Evolutionary conservation across 2,113 vertebrate species (phyloP).

Genomic region (Brachirus orientalis): DNA sequence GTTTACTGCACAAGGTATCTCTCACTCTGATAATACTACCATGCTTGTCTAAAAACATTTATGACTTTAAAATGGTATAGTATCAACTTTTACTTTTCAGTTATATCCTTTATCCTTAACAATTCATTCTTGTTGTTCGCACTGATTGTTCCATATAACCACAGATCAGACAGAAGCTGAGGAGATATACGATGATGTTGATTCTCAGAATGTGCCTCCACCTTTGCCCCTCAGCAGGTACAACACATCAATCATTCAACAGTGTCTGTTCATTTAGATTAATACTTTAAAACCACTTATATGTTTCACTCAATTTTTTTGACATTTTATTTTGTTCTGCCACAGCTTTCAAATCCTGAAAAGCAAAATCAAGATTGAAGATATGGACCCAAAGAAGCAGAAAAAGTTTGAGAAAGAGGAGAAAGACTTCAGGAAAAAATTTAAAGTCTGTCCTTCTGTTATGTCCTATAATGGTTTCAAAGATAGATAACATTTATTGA

Average conservation of each 20-base stretch:
- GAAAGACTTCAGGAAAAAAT: slow-evolving; percentile 93
- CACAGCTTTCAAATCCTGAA: slow-evolving; percentile 63
- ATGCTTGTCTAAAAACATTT: too few species aligned
- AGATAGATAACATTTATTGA: too few species aligned
- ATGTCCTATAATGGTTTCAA: too few species aligned
- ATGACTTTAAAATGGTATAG: too few species aligned
- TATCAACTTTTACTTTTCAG: too few species aligned
- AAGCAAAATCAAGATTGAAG: slow-evolving; percentile 59
- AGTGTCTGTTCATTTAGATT: too few species aligned
- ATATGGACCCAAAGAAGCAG: slow-evolving; percentile 81
- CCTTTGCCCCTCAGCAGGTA: slow-evolving; percentile 79
- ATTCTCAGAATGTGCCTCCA: slow-evolving; percentile 78
- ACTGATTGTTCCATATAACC: not conserved
- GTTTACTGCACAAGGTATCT: slow-evolving; percentile 68
- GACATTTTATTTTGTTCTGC: not conserved
- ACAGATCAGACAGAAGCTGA: slow-evolving; percentile 61
- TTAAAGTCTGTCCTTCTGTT: slow-evolving; percentile 83
- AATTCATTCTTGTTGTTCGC: not conserved
- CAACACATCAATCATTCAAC: not conserved
- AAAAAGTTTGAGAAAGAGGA: slow-evolving; percentile 92
- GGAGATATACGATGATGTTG: slow-evolving; percentile 91
- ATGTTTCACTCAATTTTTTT: not conserved
- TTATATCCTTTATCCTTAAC: too few species aligned
- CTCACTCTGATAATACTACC: not conserved
- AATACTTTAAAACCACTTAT: not conserved